Evolutionary conservation across 2,797 vertebrate genomes (phyloP).

Genomic region (Carcharodon carcharias): DNA sequence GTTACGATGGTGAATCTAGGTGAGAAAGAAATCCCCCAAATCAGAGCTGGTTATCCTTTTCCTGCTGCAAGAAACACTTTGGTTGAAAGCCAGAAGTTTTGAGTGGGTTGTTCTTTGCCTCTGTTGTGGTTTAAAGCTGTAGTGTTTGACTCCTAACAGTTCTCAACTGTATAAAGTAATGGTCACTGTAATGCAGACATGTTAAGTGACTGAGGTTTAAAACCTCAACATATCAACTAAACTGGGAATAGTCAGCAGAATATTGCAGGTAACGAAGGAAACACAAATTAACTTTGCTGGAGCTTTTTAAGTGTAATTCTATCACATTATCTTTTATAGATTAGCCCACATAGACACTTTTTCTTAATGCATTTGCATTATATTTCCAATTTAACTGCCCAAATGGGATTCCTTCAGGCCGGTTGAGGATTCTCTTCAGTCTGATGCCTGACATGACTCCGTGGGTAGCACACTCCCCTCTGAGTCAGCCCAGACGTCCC

Average conservation of each 20-base stretch:
- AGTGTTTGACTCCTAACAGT: too few relatives aligned
- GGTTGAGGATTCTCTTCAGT: neutral
- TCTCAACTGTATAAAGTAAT: too few relatives aligned
- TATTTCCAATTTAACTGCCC: neutral
- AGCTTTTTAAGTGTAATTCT: too few relatives aligned
- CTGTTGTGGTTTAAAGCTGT: neutral
- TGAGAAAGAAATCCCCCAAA: neutral
- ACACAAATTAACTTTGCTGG: too few relatives aligned
- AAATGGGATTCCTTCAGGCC: neutral
- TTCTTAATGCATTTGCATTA: too few relatives aligned
- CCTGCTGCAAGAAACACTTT: slow-evolving; percentile 50
- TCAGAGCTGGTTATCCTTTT: slow-evolving; percentile 48
- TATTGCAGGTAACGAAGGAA: neutral
- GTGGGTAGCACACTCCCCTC: neutral
- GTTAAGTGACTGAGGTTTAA: neutral
- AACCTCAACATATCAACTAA: too few relatives aligned
- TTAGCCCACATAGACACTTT: too few relatives aligned
- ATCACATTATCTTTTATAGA: too few relatives aligned
- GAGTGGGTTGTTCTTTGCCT: neutral
- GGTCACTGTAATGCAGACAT: neutral
- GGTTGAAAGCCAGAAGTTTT: slow-evolving; percentile 41
- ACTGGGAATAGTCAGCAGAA: neutral
- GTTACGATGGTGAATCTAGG: too few relatives aligned
- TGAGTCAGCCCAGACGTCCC: too few relatives aligned
- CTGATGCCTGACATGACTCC: neutral